Conservation (phyloP, 64 coral and sea anemone species). For the Dendronephthya gigantea region DNA sequence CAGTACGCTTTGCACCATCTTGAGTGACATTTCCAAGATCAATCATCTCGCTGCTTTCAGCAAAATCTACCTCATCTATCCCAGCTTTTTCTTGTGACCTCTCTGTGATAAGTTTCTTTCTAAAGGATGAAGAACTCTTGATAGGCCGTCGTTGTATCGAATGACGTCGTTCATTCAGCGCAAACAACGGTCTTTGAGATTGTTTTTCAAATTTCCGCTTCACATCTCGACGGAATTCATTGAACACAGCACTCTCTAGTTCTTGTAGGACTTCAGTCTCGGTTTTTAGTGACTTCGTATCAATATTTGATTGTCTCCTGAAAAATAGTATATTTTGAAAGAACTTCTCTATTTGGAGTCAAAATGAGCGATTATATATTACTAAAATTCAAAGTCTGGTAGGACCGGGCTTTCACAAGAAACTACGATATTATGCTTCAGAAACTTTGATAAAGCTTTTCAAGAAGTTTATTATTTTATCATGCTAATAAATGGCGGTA, state of each 20-base stretch:
- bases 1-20: background rate
- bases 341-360: too few species aligned
- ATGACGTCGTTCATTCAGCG: background rate
- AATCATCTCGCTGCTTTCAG: background rate
- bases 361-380: too few species aligned
- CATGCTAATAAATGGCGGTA: background rate
- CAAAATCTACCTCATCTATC: background rate
- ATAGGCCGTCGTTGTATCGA: background rate
- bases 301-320: slow-evolving; percentile 53
- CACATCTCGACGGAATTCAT: slow-evolving; percentile 91
- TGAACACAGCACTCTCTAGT: slow-evolving; percentile 86
- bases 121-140: background rate
- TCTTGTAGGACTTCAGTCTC: slow-evolving; percentile 75
- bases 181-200: slow-evolving; percentile 30
- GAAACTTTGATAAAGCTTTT: too few species aligned
- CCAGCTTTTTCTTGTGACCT: background rate
- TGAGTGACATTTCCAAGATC: background rate
- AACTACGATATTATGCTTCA: too few species aligned
- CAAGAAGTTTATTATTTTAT: too few species aligned
- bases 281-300: slow-evolving; percentile 43
- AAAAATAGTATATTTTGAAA: background rate
- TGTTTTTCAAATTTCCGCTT: slow-evolving; percentile 63
- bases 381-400: too few species aligned
- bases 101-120: background rate
- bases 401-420: too few species aligned